Evolutionary conservation across 2,888 invertebrate genomes (phyloP).

Genomic region (Eucera pruinosa): DNA sequence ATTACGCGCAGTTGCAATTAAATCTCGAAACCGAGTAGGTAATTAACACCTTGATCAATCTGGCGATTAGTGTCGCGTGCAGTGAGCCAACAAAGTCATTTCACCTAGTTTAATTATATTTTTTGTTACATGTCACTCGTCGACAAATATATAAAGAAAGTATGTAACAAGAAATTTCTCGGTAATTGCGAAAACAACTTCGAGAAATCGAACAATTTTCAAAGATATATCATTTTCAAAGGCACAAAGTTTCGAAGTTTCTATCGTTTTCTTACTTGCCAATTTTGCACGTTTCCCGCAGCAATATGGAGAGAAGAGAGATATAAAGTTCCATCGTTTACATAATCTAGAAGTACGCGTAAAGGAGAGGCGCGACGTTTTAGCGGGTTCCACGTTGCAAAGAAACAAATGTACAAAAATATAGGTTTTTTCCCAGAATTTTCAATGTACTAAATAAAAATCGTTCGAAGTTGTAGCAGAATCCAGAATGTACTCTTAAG

Average conservation of each 20-base stretch:
- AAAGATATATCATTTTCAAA: background rate
- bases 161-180: no score
- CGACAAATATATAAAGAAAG: no score
- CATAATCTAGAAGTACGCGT: background rate
- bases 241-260: background rate
- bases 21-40: background rate
- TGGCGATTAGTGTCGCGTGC: background rate
- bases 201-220: background rate
- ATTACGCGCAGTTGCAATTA: slow-evolving; percentile 25
- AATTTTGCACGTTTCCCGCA: background rate
- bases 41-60: slow-evolving; percentile 10
- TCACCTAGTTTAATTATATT: background rate
- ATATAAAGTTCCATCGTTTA: slow-evolving; percentile 7
- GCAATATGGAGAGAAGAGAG: background rate
- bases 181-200: background rate
- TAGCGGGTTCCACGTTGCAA: background rate
- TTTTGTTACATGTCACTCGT: background rate
- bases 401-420: slow-evolving; percentile 2
- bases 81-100: background rate
- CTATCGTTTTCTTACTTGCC: background rate
- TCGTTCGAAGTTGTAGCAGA: background rate
- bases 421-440: background rate
- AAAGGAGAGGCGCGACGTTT: background rate
- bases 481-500: background rate
- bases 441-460: background rate